Base-by-base conservation (phyloP, 2,113 vertebrate genomes). In the Zapornia atra region DNA sequence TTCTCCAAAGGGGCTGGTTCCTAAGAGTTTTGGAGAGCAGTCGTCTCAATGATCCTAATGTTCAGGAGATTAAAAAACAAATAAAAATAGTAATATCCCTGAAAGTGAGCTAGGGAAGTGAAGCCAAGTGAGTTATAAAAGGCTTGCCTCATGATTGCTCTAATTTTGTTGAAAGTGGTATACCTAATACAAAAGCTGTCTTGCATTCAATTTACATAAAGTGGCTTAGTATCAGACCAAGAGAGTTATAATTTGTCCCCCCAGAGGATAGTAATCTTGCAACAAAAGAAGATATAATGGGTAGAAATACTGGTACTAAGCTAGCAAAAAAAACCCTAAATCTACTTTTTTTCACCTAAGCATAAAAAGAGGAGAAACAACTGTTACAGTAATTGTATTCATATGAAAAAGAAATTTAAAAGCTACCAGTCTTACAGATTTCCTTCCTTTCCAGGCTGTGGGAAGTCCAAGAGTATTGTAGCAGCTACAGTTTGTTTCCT, bases 91-190 rank as follows among this genome's bases (percentile, higher is more conserved):
- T 34, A 64, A 66, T 63, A 83, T 53, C 42, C 36, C 72, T 80
- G 46, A 69, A 61, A 88, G 68, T 15, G 15, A 57, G 33, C 21
- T 36, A 46, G 53, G 73, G 64, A 94, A 76, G 76, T 36, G 64
- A 94, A 96, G 73, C 80, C 91, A 86, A 96, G 73, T 44, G 87
- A 88, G 50, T 94, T 96, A 42, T 83, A 80, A 95, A 95, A 95
- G 82, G 48, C 78, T 90, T 69, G 68, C 59, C 73, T 91, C 31
- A 11, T 78, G 90, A 92, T 88, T 93, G 86, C 82, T 88, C 73
- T 94, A 77, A 94, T 96, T 96, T 85, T 92, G 63, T 71, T 87
- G 78, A 57, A 95, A 94, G 82, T 89, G 63, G 38, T 86, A 46
- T 77, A 73, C 72, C 66, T 80, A 81, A 83, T 76, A 69, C 61